A percentile compares a stretch with the other conserved stretches of the same genome.
These are phyloP conservation scores for Esox masquinongy DNA, from an alignment of 2,797 vertebrate genomes.

Conservation along the genomic window DNA sequence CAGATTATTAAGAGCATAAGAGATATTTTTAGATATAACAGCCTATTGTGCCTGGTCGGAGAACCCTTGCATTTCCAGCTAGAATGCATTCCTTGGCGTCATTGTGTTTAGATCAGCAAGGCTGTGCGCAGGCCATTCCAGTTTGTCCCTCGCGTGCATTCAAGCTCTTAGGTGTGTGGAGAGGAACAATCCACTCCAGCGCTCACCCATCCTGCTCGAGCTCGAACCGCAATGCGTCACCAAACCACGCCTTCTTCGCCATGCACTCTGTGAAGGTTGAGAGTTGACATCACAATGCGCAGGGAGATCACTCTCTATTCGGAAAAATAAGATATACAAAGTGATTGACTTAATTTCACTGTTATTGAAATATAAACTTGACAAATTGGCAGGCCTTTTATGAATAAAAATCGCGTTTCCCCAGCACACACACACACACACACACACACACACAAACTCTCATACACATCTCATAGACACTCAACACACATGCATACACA, in stretches of 20 bases:
- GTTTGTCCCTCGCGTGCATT: background rate
- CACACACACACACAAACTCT: background rate
- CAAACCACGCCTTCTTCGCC: conserved; percentile 65
- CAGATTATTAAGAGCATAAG: conserved; percentile 13
- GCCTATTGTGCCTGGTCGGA: background rate
- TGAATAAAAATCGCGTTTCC: background rate
- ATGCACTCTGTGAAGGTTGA: conserved; percentile 9
- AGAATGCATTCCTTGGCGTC: conserved; percentile 20
- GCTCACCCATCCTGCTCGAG: conserved; percentile 32
- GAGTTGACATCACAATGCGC: conserved; percentile 56
- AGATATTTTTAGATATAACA: background rate
- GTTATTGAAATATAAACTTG: background rate
- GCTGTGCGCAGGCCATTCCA: background rate
- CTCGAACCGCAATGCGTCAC: conserved; percentile 78
- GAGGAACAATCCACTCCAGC: conserved; percentile 11
- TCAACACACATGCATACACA: background rate
- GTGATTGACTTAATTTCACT: background rate
- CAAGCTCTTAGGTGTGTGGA: conserved; percentile 1
- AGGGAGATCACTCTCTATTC: background rate
- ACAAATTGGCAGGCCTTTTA: background rate
- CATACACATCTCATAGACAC: background rate
- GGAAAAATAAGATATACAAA: background rate
- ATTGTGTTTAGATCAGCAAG: background rate
- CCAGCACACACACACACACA: background rate
- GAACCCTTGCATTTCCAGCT: conserved; percentile 45